Conservation (phyloP, 2,888 invertebrate species). For the Lepidocyrtoides sp. region DNA sequence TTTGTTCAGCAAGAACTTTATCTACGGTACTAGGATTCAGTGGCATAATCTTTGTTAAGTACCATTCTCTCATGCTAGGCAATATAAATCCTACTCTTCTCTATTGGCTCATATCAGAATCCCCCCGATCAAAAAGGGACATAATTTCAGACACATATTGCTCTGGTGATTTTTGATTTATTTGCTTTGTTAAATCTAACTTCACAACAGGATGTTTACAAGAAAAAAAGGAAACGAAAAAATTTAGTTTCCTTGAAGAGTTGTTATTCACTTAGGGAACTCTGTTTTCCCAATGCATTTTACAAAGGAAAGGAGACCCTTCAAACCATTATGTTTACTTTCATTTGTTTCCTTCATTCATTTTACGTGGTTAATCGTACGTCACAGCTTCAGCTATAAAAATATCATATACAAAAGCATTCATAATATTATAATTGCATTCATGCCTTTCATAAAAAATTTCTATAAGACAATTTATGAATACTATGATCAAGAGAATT, state of each 20-base stretch:
- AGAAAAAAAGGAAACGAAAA: no score
- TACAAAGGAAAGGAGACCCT: no score
- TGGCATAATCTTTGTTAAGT: constrained; percentile 15
- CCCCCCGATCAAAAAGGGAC: neutral
- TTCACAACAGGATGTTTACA: no score
- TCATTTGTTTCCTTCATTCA: no score
- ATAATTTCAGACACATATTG: neutral
- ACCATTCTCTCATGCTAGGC: neutral
- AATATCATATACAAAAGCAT: neutral
- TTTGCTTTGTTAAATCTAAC: neutral
- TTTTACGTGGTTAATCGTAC: neutral
- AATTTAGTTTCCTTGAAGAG: no score
- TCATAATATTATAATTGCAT: neutral
- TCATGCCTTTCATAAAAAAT: neutral
- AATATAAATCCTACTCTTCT: neutral
- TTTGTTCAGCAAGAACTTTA: neutral
- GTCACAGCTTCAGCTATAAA: constrained; percentile 21
- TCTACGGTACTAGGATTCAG: neutral
- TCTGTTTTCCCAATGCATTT: no score
- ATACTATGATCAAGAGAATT: neutral
- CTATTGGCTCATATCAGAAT: neutral
- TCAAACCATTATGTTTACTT: no score
- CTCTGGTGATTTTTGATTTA: neutral
- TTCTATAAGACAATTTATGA: neutral
- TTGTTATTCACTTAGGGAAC: no score